Evolutionary conservation across 2,113 vertebrate species (phyloP).

Genomic region (Seriola rivoliana): DNA sequence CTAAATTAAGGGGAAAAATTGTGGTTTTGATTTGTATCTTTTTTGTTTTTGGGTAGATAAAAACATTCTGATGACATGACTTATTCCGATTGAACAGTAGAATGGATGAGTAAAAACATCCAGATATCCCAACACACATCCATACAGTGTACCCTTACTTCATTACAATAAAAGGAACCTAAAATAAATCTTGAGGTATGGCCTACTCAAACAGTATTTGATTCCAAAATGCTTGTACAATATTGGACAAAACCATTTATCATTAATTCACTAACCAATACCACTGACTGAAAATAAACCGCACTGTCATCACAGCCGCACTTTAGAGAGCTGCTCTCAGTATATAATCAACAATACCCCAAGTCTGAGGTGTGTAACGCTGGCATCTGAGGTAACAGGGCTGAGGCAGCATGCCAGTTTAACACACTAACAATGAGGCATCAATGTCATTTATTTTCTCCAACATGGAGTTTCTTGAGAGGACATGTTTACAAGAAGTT

Average conservation of each 20-base stretch:
- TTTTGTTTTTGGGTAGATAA: conserved; percentile 28
- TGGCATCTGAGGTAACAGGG: conserved; percentile 62
- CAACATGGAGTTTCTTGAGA: conserved; percentile 62
- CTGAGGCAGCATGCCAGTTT: conserved; percentile 47
- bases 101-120: conserved; percentile 9
- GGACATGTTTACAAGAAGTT: conserved; percentile 17
- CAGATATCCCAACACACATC: conserved; percentile 27
- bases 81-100: conserved; percentile 21
- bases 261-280: conserved; percentile 22
- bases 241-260: conserved; percentile 39
- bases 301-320: neutral
- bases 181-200: conserved; percentile 53
- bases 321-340: conserved; percentile 12
- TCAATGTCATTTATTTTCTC: conserved; percentile 50
- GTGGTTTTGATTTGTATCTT: conserved; percentile 4
- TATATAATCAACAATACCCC: conserved; percentile 21
- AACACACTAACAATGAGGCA: conserved; percentile 47
- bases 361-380: conserved; percentile 15
- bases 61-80: conserved; percentile 35
- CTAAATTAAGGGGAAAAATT: conserved; percentile 12
- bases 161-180: conserved; percentile 33
- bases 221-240: conserved; percentile 58
- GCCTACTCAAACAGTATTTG: conserved; percentile 25
- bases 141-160: conserved; percentile 38
- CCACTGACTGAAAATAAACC: conserved; percentile 2